These are phyloP conservation scores for Thymallus thymallus DNA, from an alignment of 2,113 vertebrate species.

Conservation along the genomic window DNA sequence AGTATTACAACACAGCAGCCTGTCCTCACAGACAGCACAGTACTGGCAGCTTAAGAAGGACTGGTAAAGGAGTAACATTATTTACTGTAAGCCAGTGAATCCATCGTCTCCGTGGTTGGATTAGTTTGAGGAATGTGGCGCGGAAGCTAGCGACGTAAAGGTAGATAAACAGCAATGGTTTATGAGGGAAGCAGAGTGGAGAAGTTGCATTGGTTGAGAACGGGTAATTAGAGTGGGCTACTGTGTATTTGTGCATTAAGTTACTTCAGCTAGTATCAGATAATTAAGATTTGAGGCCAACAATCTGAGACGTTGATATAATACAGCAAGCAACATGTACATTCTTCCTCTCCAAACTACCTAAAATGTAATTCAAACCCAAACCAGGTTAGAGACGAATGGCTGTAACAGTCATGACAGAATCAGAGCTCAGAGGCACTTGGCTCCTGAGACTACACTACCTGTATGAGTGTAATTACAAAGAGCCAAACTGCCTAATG, in stretches of 20 bases:
- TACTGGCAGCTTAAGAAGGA: constrained; percentile 14
- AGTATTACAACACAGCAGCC: background rate
- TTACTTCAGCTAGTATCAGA: background rate
- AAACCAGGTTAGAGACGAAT: background rate
- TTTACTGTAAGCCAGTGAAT: background rate
- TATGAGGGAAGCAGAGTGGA: background rate
- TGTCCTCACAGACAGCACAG: constrained; percentile 5
- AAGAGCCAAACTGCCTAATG: background rate
- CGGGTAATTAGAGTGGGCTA: background rate
- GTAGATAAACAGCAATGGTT: constrained; percentile 39
- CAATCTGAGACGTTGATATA: background rate
- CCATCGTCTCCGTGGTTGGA: background rate
- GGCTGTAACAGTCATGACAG: background rate
- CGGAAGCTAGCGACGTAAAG: background rate
- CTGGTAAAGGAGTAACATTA: background rate
- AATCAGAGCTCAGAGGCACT: background rate
- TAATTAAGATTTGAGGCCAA: background rate
- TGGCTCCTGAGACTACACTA: background rate
- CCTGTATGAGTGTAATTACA: background rate
- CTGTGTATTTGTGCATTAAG: background rate
- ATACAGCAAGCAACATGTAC: background rate
- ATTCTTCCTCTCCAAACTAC: background rate
- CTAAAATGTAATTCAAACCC: background rate
- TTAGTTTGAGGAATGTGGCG: constrained; percentile 10
- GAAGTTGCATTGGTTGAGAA: background rate